phyloP scores from a whole-genome alignment of 35 echinoderm and acorn worm species.

The Chiridota heheva region DNA sequence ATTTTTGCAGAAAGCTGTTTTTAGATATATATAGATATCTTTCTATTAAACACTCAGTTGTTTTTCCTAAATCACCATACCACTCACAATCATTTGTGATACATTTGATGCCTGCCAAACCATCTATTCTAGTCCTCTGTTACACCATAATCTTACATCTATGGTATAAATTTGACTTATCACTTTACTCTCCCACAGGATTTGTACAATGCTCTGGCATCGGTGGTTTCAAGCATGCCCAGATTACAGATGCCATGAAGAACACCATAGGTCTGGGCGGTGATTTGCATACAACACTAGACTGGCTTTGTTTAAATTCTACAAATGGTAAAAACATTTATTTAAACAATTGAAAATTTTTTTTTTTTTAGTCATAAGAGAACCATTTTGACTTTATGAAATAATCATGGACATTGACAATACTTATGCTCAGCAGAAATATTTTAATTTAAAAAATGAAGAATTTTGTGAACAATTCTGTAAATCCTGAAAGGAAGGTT shows the following conservation, averaged over 20 bases:
- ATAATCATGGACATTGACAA: too few species aligned
- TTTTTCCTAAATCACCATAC: not conserved
- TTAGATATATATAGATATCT: too few species aligned
- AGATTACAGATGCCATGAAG: constrained; percentile 86
- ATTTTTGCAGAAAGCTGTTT: too few species aligned
- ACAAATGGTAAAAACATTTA: constrained; percentile 56
- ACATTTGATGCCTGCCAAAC: too few species aligned
- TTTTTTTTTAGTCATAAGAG: not conserved
- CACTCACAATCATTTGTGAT: too few species aligned
- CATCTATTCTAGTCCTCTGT: too few species aligned
- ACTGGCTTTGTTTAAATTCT: constrained; percentile 91
- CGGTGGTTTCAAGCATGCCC: constrained; percentile 83
- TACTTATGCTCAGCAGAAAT: too few species aligned
- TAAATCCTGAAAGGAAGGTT: too few species aligned
- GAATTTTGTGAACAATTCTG: too few species aligned
- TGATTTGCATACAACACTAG: constrained; percentile 78
- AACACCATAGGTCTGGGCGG: constrained; percentile 74
- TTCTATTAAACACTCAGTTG: too few species aligned
- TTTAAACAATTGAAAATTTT: not conserved
- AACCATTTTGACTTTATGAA: not conserved
- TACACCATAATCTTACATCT: not conserved
- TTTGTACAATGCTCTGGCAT: constrained; percentile 76
- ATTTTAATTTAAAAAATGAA: too few species aligned
- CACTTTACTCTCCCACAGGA: constrained; percentile 70
- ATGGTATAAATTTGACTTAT: not conserved